Percentiles rank a stretch among this genome's conserved stretches.
phyloP scores from a whole-genome alignment of 2,113 vertebrate species.

The Paedocypris sp. region DNA sequence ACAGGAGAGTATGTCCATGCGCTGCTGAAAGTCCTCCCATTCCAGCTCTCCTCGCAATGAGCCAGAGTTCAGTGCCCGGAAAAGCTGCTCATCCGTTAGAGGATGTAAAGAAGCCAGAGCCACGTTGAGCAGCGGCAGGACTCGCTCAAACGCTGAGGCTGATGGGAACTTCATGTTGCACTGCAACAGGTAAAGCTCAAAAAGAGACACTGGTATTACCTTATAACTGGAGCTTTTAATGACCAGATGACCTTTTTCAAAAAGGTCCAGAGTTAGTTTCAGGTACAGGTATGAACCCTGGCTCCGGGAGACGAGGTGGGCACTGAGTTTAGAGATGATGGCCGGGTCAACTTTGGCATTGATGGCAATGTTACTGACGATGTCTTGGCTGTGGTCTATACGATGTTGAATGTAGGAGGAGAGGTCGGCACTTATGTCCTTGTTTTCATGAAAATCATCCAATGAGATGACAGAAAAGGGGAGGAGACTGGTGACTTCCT shows the following conservation, averaged over 20 bases:
- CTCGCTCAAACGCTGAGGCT: constrained; percentile 77
- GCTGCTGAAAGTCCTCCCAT: constrained; percentile 90
- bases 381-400: constrained; percentile 76
- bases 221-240: constrained; percentile 93
- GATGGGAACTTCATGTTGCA: constrained; percentile 88
- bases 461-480: constrained; percentile 80
- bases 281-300: constrained; percentile 92
- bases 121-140: constrained; percentile 83
- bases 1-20: constrained; percentile 81
- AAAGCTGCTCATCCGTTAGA: constrained; percentile 94
- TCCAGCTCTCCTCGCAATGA: constrained; percentile 70
- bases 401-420: constrained; percentile 86
- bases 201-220: constrained; percentile 87
- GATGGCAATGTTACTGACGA: constrained; percentile 80
- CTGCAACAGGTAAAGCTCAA: constrained; percentile 91
- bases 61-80: constrained; percentile 85
- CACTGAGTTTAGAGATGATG: constrained; percentile 81
- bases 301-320: constrained; percentile 83
- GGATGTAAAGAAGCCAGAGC: constrained; percentile 88
- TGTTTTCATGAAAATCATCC: constrained; percentile 82
- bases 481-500: constrained; percentile 78
- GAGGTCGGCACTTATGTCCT: constrained; percentile 80
- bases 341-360: constrained; percentile 80
- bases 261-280: constrained; percentile 88
- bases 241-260: constrained; percentile 83